Evolutionary conservation across 1,140 invertebrate genomes (phyloP), one percentile per base, ranked within the genome.

Genomic region (Brachystomella parvula): DNA sequence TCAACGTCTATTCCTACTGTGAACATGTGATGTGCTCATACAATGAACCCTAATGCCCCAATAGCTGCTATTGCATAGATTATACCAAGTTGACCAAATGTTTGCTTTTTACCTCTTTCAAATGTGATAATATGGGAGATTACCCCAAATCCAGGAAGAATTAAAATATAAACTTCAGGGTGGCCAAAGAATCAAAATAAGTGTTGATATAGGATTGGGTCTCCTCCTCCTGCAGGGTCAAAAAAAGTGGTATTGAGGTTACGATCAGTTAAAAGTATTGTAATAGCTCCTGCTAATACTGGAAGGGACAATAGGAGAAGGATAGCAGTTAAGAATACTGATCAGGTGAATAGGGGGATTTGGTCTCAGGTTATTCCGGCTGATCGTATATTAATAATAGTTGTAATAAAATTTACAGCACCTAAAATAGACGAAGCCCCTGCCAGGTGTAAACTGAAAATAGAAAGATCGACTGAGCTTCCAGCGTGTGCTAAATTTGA

Each of bases 1-100:
- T 87, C 83, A 47, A 87, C 80, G 77, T 87, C 83, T 81, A 89
- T 83, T 44, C 87, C 87, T 47, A 88, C 82, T 29, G 85, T 87
- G 78, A 86, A 86, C 81, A 87, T 87, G 79, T 86, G 83, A 74
- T 87, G 83, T 44, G 82, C 84, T 81, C 85, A 86, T 1, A 87
- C 84, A 77, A 87, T 80, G 81, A 86, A 86, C 61, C 82, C 83
- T 77, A 84, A 76, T 74, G 84, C 73, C 59, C 76, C 75, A 75
- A 76, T 76, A 44, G 73, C 71, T 76, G 53, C 33, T 68, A 80
- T 79, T 31, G 79, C 77, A 71, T 79, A 80, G 60, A 77, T 75
- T 70, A 78, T 79, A 26, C 75, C 76, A 68, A 78, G 68, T 32
- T 69, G 70, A 0, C 75, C 76, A 71, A 77, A 78, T 6, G 73